A percentile compares a stretch with the other conserved stretches of the same genome.
Conservation (phyloP, 2,797 vertebrate genomes). For the Synaphobranchus kaupii region DNA sequence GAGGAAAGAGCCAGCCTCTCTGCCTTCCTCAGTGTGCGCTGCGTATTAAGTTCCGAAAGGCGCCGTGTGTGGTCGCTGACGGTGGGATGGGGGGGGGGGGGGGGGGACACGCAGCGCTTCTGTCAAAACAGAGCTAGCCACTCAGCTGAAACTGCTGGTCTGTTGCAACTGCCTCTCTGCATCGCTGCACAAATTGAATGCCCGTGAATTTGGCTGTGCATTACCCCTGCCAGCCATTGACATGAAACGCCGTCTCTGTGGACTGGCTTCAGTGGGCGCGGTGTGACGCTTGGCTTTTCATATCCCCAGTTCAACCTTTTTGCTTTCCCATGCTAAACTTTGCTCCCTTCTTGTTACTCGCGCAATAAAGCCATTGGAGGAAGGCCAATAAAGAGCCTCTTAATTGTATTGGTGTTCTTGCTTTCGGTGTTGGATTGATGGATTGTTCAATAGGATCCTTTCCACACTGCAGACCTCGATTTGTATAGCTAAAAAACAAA, state of each 20-base stretch:
- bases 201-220: background rate
- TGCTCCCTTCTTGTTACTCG: background rate
- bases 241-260: too few relatives aligned
- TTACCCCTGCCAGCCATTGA: background rate
- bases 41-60: background rate
- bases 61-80: background rate
- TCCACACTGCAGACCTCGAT: background rate
- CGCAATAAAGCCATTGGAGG: conserved; percentile 14
- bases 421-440: conserved; percentile 19
- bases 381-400: conserved; percentile 12
- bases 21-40: background rate
- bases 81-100: too few relatives aligned
- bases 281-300: background rate
- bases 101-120: background rate
- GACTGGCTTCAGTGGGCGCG: background rate
- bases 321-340: conserved; percentile 15
- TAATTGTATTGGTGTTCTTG: conserved; percentile 3
- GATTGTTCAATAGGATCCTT: background rate
- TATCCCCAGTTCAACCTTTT: background rate
- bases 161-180: background rate
- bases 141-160: background rate
- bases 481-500: background rate
- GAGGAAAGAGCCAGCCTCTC: background rate
- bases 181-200: background rate
- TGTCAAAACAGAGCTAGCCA: conserved; percentile 14